Conservation (phyloP, 2,113 vertebrate species). For the Nothoprocta pentlandii region DNA sequence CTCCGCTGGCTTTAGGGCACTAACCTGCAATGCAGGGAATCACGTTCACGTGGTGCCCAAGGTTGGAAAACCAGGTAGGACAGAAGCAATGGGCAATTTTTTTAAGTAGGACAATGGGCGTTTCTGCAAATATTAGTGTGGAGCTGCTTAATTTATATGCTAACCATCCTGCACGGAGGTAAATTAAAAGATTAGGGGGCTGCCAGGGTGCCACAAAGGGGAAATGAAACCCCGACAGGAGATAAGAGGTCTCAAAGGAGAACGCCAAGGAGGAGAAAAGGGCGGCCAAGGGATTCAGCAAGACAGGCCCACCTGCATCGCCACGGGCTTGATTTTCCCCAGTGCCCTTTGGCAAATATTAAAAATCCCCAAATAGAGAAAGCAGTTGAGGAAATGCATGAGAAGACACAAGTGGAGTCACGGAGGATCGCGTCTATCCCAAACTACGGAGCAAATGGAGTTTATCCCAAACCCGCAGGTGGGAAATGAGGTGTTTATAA, state of each 20-base stretch:
- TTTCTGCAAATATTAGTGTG: background rate
- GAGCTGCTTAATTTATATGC: slow-evolving; percentile 21
- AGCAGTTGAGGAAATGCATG: background rate
- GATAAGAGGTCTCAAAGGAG: background rate
- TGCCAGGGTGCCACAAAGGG: background rate
- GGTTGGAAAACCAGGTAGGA: background rate
- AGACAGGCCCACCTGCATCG: background rate
- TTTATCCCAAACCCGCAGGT: background rate
- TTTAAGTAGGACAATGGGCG: background rate
- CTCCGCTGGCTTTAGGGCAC: rapidly evolving
- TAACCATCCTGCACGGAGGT: background rate
- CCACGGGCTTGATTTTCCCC: background rate
- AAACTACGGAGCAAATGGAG: background rate
- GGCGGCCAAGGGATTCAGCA: background rate
- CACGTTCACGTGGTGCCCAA: background rate
- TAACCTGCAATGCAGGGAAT: background rate
- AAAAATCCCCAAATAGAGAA: background rate
- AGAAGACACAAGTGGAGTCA: background rate
- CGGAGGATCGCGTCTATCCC: background rate
- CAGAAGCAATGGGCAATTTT: background rate
- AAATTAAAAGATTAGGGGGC: background rate
- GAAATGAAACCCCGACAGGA: slow-evolving; percentile 10
- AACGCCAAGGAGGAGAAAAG: background rate
- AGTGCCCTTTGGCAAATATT: background rate
- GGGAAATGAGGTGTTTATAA: background rate